These are phyloP conservation scores for Anser cygnoides DNA, from an alignment of 2,113 vertebrate species.

Conservation along the genomic window DNA sequence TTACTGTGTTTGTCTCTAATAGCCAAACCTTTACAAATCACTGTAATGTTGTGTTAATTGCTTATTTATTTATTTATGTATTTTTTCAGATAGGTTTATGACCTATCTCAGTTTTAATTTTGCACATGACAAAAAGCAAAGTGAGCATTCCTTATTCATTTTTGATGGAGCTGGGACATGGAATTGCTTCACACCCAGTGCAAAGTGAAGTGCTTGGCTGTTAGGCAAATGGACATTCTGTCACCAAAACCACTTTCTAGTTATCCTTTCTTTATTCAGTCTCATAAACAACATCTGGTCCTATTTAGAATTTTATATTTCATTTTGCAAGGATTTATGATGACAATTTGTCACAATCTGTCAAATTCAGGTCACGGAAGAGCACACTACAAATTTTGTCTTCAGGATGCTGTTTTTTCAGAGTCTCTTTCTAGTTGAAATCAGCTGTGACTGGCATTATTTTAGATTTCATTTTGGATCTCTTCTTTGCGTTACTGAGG, in stretches of 20 bases:
- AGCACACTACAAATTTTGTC: background rate
- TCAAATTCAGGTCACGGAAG: background rate
- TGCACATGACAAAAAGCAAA: background rate
- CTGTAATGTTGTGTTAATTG: background rate
- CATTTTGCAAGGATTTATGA: background rate
- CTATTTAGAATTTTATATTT: background rate
- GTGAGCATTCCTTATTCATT: background rate
- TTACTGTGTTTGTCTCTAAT: background rate
- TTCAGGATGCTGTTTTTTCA: background rate
- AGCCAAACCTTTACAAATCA: background rate
- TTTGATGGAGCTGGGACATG: background rate
- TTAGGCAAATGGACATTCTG: background rate
- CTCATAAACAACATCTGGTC: background rate
- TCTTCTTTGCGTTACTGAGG: background rate
- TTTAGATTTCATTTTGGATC: background rate
- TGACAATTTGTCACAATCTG: background rate
- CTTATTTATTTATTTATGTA: background rate
- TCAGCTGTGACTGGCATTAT: background rate
- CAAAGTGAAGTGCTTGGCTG: background rate
- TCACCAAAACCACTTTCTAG: background rate
- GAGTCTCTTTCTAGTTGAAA: background rate
- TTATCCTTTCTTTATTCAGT: background rate
- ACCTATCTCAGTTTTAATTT: background rate
- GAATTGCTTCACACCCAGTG: background rate
- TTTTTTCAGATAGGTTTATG: background rate